A percentile compares a stretch with the other conserved stretches of the same genome.
These are phyloP conservation scores for Potorous gilbertii DNA, from an alignment of 2,797 vertebrate species.

Conservation along the genomic window DNA sequence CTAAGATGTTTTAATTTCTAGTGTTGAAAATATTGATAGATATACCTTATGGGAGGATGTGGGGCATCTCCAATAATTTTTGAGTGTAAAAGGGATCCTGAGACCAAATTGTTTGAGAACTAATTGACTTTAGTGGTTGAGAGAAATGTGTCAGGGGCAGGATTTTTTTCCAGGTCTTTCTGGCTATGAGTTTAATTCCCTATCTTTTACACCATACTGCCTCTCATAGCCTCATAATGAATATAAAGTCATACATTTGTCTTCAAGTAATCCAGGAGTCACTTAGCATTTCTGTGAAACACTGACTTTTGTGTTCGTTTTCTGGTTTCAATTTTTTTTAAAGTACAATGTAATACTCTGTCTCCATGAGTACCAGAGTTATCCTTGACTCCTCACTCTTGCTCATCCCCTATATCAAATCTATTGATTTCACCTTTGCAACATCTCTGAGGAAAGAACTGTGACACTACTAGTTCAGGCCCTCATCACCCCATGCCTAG, in stretches of 20 bases:
- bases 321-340: neutral
- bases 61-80: neutral
- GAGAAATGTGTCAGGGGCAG: neutral
- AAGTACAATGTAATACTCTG: no score
- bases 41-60: neutral
- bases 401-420: no score
- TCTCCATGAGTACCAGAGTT: no score
- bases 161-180: neutral
- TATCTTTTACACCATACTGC: no score
- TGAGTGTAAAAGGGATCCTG: neutral
- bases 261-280: neutral
- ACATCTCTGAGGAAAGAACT: no score
- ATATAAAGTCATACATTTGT: neutral
- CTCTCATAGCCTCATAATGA: neutral
- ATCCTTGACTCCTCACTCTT: neutral
- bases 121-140: no score
- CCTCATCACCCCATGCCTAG: no score
- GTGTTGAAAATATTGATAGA: neutral
- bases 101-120: neutral
- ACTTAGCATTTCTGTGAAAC: neutral
- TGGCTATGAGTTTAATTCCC: neutral
- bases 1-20: neutral
- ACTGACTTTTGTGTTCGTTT: neutral
- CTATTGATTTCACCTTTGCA: no score
- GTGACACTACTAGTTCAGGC: no score